These are phyloP conservation scores for Oreocharis arfaki DNA, from an alignment of 2,113 vertebrate genomes.

Conservation along the genomic window DNA sequence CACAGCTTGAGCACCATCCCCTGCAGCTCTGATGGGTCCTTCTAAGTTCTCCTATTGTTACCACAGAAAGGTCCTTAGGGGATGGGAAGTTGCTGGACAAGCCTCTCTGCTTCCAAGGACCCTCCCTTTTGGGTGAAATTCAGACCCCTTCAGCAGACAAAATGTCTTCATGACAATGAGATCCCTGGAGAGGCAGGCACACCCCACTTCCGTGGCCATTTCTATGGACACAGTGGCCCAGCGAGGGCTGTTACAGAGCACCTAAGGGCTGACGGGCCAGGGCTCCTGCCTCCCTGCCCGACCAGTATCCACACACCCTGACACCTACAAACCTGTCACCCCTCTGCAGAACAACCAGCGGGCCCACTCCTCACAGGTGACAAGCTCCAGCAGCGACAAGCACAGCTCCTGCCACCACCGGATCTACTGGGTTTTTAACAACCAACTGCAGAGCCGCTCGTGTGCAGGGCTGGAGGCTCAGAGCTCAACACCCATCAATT, in stretches of 20 bases:
- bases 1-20: not conserved
- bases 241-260: not conserved
- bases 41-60: not conserved
- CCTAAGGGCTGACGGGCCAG: rapidly evolving
- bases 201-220: rapidly evolving
- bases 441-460: not conserved
- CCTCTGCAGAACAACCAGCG: not conserved
- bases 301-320: rapidly evolving
- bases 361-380: not conserved
- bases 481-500: not conserved
- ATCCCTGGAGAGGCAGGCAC: too few relatives aligned
- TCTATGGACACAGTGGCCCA: not conserved
- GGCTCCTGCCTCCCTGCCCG: not conserved
- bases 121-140: not conserved
- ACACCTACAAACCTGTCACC: not conserved
- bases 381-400: not conserved
- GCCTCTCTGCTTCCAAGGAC: not conserved
- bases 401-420: rapidly evolving
- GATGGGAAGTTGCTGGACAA: not conserved
- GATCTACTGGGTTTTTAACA: not conserved
- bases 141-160: not conserved
- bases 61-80: not conserved
- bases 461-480: not conserved
- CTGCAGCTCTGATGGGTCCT: rapidly evolving
- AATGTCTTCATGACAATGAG: not conserved